Conservation (phyloP, 2,797 vertebrate species). For the Sylvia borin region DNA sequence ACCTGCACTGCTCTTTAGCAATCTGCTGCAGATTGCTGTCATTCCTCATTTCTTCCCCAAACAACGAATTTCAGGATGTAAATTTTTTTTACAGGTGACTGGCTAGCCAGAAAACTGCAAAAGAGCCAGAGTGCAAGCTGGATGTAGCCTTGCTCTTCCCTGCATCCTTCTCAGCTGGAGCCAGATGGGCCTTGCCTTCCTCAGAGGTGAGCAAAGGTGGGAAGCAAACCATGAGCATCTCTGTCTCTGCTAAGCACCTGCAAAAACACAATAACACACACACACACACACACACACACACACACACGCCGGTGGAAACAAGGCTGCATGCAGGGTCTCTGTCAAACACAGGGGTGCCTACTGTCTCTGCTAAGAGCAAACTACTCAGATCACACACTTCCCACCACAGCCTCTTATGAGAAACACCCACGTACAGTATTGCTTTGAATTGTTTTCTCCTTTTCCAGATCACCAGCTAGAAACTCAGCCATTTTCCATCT, state of each 20-base stretch:
- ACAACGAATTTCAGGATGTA: neutral
- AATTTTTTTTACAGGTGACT: neutral
- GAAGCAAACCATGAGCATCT: neutral
- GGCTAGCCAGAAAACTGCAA: neutral
- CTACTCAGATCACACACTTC: conserved; percentile 37
- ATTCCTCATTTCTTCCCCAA: neutral
- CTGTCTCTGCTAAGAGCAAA: neutral
- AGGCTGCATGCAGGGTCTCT: neutral
- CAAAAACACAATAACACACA: neutral
- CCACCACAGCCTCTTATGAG: neutral
- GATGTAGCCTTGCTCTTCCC: neutral
- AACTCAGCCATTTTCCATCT: conserved; percentile 23
- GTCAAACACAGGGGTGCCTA: neutral
- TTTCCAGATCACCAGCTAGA: conserved; percentile 45
- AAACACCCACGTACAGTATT: conserved; percentile 29
- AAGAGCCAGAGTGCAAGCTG: neutral
- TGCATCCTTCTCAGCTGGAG: neutral
- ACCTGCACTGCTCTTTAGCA: neutral
- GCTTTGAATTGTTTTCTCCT: conserved; percentile 43
- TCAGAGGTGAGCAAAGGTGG: neutral
- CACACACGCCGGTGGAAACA: neutral
- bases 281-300: too few relatives aligned
- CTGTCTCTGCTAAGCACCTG: neutral
- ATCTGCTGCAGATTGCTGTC: neutral
- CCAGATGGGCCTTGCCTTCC: neutral